Base-by-base conservation (phyloP, 2,797 vertebrate species). In the Ambastaia sidthimunki region DNA sequence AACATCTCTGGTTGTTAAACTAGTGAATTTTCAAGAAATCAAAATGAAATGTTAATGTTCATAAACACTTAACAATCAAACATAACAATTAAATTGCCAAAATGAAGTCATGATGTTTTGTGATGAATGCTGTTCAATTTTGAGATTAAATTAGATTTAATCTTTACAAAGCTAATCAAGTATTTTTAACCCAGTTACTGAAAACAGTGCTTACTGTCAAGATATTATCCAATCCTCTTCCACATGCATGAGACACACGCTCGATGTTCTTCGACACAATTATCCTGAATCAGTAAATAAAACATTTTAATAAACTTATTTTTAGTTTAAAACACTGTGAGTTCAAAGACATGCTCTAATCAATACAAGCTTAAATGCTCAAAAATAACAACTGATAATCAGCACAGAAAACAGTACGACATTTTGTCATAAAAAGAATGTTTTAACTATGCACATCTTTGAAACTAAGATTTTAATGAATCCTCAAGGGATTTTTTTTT, bases 381-480 rank as follows among this genome's bases (percentile, higher is more conserved):
- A 78, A 78, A 78, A 62, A 78, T 78, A 78, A n/a, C 44, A 71
- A 16, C 66, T 21, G 54, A 70, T 78, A 71, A 70, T 70, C 66
- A 67, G 23, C 23, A 48, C 21, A 54, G 31, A 37, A 52, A 67
- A 44, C n/a, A 18, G 16, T 74, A 44, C 50, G 41, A 71, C 41
- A 23, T 71, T 78, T 78, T 78, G 76, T 71, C 67, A 70, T 78
- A 62, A 71, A 62, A 78, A 62, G 67, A 78, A 63, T 62, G 44
- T 62, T 62, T 59, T 62, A 78, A 52, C 47, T 4, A 71, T 71
- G 47, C 47, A 63, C 25, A 68, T 31, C 76, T 71, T 78, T 78
- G 68, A 78, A 78, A 71, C 44, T 37, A 63, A 63, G n/a, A 62
- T 78, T 78, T 71, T 78, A 78, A 78, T 71, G 68, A 78, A 71